Evolutionary conservation across 2,113 vertebrate genomes (phyloP).

Genomic region (Oophaga pumilio): DNA sequence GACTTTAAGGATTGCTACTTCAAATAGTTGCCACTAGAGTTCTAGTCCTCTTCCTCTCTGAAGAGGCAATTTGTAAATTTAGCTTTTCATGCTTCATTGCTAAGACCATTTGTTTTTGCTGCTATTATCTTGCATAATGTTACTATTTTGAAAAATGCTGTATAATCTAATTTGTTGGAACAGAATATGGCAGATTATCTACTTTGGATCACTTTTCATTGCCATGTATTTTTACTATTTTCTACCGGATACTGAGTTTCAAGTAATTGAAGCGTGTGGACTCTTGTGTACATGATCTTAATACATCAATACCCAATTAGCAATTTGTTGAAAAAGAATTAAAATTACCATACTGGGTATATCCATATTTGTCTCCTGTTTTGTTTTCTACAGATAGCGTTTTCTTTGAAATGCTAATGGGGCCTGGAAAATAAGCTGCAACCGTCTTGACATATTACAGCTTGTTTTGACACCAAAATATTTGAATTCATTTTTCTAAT

Average conservation of each 20-base stretch:
- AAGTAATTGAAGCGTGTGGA: slow-evolving; percentile 56
- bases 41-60: no score
- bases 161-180: neutral
- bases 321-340: slow-evolving; percentile 57
- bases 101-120: neutral
- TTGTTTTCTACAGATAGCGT: slow-evolving; percentile 56
- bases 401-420: slow-evolving; percentile 58
- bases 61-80: no score
- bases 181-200: slow-evolving; percentile 19
- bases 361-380: slow-evolving; percentile 59
- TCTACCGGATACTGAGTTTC: slow-evolving; percentile 24
- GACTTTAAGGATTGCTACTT: no score
- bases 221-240: slow-evolving; percentile 36
- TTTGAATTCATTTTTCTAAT: slow-evolving; percentile 55
- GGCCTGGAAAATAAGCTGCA: slow-evolving; percentile 54
- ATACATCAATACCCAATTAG: slow-evolving; percentile 57
- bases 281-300: slow-evolving; percentile 57
- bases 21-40: no score
- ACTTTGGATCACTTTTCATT: slow-evolving; percentile 19
- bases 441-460: slow-evolving; percentile 56
- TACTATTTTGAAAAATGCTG: neutral
- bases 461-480: slow-evolving; percentile 59
- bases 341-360: slow-evolving; percentile 57
- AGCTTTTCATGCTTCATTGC: neutral
- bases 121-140: neutral